A percentile compares a stretch with the other conserved stretches of the same genome.
Evolutionary conservation across 2,888 invertebrate species (phyloP).

Genomic region (Pseudanteris insignis): DNA sequence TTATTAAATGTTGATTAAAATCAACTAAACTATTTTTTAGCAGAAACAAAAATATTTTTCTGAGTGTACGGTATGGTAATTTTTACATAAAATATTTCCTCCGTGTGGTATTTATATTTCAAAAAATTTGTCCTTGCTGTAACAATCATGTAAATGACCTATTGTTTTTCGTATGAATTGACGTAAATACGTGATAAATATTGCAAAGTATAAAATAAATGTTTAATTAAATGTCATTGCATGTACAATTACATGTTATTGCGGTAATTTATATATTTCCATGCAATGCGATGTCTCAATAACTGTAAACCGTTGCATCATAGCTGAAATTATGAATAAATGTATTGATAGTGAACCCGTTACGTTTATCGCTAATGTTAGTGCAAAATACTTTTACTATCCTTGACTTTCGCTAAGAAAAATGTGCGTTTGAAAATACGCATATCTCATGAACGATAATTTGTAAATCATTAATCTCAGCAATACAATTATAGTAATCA

Average conservation of each 20-base stretch:
- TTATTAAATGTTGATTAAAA: too few species aligned
- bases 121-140: too few species aligned
- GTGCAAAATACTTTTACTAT: slow-evolving; percentile 35
- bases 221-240: too few species aligned
- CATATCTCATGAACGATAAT: slow-evolving; percentile 12
- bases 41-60: too few species aligned
- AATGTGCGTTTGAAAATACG: slow-evolving; percentile 26
- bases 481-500: neutral
- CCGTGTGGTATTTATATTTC: too few species aligned
- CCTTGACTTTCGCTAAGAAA: slow-evolving; percentile 36
- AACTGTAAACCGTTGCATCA: slow-evolving; percentile 27
- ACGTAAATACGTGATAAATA: too few species aligned
- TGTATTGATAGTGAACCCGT: slow-evolving; percentile 19
- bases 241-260: neutral
- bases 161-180: too few species aligned
- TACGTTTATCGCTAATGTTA: slow-evolving; percentile 22
- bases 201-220: too few species aligned
- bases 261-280: slow-evolving; percentile 5
- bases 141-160: too few species aligned
- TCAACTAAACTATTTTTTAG: too few species aligned
- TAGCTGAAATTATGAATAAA: slow-evolving; percentile 22
- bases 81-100: too few species aligned
- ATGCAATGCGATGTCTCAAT: slow-evolving; percentile 16
- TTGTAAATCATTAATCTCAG: neutral
- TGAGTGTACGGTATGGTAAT: too few species aligned